A percentile compares a stretch with the other conserved stretches of the same genome.
phyloP scores from a whole-genome alignment of 2,888 invertebrate species.

The Eubasilissa splendida region DNA sequence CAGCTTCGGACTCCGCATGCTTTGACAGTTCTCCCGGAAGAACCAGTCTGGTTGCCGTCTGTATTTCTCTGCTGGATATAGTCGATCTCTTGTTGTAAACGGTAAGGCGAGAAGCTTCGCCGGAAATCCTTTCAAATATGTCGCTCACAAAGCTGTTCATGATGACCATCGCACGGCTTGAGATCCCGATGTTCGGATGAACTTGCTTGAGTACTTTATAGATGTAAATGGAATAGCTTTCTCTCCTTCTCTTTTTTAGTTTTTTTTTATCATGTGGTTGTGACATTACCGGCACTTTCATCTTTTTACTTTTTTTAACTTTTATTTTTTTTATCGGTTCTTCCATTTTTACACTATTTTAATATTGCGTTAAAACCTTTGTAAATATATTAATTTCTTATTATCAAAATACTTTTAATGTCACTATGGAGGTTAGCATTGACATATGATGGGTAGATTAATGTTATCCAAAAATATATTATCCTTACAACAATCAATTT shows the following conservation, averaged over 20 bases:
- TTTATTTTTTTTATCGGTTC: conserved; percentile 10
- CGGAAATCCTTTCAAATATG: conserved; percentile 80
- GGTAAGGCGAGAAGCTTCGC: conserved; percentile 77
- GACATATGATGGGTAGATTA: too few species aligned
- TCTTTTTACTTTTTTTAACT: not conserved
- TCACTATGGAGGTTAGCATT: too few species aligned
- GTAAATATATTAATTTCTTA: too few species aligned
- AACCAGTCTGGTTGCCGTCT: conserved; percentile 78
- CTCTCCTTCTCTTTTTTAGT: conserved; percentile 71
- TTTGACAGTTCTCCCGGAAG: conserved; percentile 82
- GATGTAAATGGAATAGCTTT: conserved; percentile 75
- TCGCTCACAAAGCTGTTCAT: conserved; percentile 86
- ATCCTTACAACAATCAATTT: too few species aligned
- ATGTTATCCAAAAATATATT: too few species aligned
- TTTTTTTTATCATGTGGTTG: conserved; percentile 69
- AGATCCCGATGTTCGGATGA: conserved; percentile 77
- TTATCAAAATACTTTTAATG: too few species aligned
- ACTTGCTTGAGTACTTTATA: conserved; percentile 77
- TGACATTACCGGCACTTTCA: conserved; percentile 59
- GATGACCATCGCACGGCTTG: conserved; percentile 80
- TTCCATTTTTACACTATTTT: conserved; percentile 16
- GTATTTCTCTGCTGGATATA: conserved; percentile 79
- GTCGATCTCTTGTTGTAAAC: conserved; percentile 78
- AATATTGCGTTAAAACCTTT: not conserved
- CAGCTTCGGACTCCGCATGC: conserved; percentile 79